A percentile compares a stretch with the other conserved stretches of the same genome.
These are phyloP conservation scores for Knipowitschia caucasica DNA, from an alignment of 2,797 vertebrate genomes.

Conservation along the genomic window DNA sequence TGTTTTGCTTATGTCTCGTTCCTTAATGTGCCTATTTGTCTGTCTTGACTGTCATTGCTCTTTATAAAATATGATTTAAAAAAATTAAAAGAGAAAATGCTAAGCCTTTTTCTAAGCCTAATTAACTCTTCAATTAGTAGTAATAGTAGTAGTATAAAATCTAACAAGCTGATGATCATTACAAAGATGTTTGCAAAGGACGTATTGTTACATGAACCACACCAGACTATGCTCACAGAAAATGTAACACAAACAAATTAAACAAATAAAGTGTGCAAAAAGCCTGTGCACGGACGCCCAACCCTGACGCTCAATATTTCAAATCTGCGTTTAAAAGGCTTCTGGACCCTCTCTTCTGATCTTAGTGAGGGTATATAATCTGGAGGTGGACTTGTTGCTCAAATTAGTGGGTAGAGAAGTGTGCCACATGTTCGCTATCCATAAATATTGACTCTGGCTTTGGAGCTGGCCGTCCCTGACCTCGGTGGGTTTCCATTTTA, in stretches of 20 bases:
- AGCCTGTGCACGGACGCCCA: slow-evolving; percentile 35
- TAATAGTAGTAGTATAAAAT: no score
- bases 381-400: slow-evolving; percentile 79
- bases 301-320: slow-evolving; percentile 54
- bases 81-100: no score
- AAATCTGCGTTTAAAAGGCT: slow-evolving; percentile 51
- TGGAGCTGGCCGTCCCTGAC: slow-evolving; percentile 84
- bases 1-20: no score
- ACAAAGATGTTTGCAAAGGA: no score
- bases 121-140: no score
- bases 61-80: no score
- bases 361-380: slow-evolving; percentile 79
- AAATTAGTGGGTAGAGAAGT: slow-evolving; percentile 88
- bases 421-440: slow-evolving; percentile 85
- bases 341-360: slow-evolving; percentile 66
- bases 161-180: no score
- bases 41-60: no score
- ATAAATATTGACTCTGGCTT: slow-evolving; percentile 92
- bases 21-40: no score
- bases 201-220: slow-evolving; percentile 42
- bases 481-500: slow-evolving; percentile 86
- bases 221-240: slow-evolving; percentile 47
- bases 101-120: no score
- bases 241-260: slow-evolving; percentile 65
- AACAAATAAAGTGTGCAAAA: slow-evolving; percentile 58